phyloP scores from a whole-genome alignment of 2,888 invertebrate genomes.

The Lapara coniferarum region DNA sequence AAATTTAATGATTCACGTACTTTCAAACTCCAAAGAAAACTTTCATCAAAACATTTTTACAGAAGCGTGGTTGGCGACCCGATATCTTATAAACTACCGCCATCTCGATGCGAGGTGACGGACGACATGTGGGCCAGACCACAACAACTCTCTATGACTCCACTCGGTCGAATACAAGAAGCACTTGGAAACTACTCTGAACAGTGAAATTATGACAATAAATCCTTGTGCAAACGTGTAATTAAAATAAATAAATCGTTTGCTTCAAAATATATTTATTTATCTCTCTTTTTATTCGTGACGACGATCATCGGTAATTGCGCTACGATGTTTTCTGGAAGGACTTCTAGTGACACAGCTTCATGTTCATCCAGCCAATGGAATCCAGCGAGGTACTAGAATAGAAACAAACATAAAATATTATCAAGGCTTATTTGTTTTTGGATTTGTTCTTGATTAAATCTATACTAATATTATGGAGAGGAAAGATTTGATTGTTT shows the following conservation, averaged over 20 bases:
- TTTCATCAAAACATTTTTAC: constrained; percentile 34
- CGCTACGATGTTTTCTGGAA: constrained; percentile 87
- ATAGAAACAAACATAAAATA: constrained; percentile 33
- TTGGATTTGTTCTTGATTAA: neutral
- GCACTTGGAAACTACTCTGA: neutral
- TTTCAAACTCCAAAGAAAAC: neutral
- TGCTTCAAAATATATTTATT: constrained; percentile 2
- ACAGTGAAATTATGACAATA: neutral
- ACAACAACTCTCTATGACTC: constrained; percentile 57
- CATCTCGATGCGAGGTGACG: constrained; percentile 63
- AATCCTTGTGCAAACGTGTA: neutral
- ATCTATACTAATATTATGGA: too few relatives aligned
- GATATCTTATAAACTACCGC: constrained; percentile 74
- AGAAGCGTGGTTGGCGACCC: constrained; percentile 74
- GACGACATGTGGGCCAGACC: constrained; percentile 72
- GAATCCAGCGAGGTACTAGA: constrained; percentile 89
- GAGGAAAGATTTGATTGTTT: too few relatives aligned
- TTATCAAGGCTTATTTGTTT: neutral
- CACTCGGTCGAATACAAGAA: constrained; percentile 46
- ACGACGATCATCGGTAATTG: constrained; percentile 86
- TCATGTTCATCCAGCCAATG: constrained; percentile 87
- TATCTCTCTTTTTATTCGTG: constrained; percentile 22
- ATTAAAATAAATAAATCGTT: neutral
- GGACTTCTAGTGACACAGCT: constrained; percentile 90
- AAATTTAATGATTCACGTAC: too few relatives aligned